These are phyloP conservation scores for Neotragus moschatus DNA, from an alignment of 2,113 vertebrate species.

Conservation along the genomic window DNA sequence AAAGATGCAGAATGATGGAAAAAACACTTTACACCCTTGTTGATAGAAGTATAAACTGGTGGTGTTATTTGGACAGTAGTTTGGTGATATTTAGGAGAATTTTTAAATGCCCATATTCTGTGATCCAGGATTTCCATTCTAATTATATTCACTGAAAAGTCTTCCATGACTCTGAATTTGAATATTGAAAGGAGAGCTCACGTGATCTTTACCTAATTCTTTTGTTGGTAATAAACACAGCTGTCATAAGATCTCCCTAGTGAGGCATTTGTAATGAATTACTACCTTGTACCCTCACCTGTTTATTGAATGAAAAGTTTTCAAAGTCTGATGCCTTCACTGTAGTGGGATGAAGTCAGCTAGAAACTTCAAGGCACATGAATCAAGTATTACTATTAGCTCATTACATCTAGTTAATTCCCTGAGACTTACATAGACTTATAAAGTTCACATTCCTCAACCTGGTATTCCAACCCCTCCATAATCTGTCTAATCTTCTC, in stretches of 20 bases:
- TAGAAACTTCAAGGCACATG: background rate
- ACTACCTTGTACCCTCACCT: background rate
- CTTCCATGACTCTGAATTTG: background rate
- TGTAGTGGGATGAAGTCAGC: background rate
- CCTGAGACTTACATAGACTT: background rate
- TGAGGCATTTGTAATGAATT: background rate
- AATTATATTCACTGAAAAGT: background rate
- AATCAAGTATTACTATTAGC: background rate
- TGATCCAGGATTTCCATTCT: background rate
- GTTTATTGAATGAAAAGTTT: constrained; percentile 18
- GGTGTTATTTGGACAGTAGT: background rate
- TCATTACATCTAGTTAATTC: background rate
- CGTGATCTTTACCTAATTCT: background rate
- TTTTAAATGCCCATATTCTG: background rate
- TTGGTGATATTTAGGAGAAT: background rate
- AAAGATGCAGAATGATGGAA: background rate
- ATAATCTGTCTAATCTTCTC: background rate
- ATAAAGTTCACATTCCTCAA: background rate
- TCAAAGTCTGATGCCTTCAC: background rate
- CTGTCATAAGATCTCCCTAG: background rate
- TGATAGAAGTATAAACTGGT: constrained; percentile 10
- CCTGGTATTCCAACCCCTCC: background rate
- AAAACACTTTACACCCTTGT: background rate
- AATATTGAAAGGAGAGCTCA: background rate
- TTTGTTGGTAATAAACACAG: background rate